phyloP scores from a whole-genome alignment of 53 echinoderm and acorn worm genomes.

The Paelopatides confundens region DNA sequence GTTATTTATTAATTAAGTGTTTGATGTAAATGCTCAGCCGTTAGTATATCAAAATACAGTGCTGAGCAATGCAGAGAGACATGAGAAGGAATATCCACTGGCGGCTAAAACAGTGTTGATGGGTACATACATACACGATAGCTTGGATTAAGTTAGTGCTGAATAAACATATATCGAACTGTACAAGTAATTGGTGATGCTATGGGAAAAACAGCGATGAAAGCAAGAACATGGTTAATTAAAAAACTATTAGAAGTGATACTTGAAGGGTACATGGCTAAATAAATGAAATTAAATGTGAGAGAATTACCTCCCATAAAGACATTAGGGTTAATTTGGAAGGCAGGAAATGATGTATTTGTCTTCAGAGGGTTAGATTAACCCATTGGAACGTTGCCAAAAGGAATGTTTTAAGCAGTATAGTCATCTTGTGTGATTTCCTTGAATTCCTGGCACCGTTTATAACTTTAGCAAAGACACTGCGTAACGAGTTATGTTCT shows the following conservation, averaged over 20 bases:
- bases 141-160: neutral
- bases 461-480: neutral
- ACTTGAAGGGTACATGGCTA: no score
- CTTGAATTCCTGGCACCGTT: slow-evolving; percentile 26
- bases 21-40: slow-evolving; percentile 40
- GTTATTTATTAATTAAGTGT: slow-evolving; percentile 44
- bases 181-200: no score
- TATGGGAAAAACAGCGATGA: no score
- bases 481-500: neutral
- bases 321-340: no score
- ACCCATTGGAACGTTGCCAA: no score
- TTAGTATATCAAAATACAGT: slow-evolving; percentile 12
- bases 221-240: no score
- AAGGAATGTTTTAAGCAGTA: slow-evolving; percentile 33
- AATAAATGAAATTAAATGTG: no score
- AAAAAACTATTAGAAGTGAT: no score
- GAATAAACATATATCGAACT: neutral
- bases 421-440: slow-evolving; percentile 26
- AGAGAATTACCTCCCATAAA: no score
- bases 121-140: slow-evolving; percentile 6
- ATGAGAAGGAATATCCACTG: neutral
- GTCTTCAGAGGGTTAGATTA: no score
- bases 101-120: neutral
- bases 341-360: no score
- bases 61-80: slow-evolving; percentile 13